These are phyloP conservation scores for Engraulis encrasicolus DNA, from an alignment of 2,113 vertebrate species.

Conservation along the genomic window DNA sequence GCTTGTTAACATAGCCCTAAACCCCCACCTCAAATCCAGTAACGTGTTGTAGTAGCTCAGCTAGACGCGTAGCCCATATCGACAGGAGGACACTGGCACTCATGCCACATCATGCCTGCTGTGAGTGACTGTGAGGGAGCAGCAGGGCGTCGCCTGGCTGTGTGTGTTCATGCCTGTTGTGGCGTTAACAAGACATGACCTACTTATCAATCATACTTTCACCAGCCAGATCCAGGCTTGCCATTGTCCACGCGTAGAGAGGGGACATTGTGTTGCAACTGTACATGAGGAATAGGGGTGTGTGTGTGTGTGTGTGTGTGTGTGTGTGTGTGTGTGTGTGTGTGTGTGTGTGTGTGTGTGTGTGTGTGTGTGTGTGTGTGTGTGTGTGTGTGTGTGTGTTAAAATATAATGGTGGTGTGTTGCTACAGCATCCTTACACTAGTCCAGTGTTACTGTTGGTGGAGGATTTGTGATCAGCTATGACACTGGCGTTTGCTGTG, in stretches of 20 bases:
- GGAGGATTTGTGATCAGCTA: not conserved
- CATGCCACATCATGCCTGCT: not conserved
- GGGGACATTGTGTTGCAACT: conserved; percentile 65
- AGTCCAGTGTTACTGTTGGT: not conserved
- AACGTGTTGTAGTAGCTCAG: no score
- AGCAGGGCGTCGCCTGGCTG: conserved; percentile 49
- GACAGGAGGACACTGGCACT: no score
- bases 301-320: no score
- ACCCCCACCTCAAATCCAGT: no score
- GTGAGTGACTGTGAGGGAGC: not conserved
- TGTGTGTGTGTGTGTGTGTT: no score
- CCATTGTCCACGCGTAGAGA: conserved; percentile 67
- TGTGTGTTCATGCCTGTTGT: conserved; percentile 66
- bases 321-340: no score
- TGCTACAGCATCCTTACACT: not conserved
- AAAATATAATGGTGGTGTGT: conserved; percentile 36
- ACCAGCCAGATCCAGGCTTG: conserved; percentile 65
- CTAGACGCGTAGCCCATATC: no score
- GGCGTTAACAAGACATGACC: conserved; percentile 75
- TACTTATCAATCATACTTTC: conserved; percentile 71
- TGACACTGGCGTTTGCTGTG: not conserved
- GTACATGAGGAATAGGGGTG: conserved; percentile 60
- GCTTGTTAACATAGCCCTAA: no score
- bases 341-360: no score
- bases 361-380: no score